A percentile compares a stretch with the other conserved stretches of the same genome.
Conservation (phyloP, 2,797 vertebrate species). For the Mus spretus region DNA sequence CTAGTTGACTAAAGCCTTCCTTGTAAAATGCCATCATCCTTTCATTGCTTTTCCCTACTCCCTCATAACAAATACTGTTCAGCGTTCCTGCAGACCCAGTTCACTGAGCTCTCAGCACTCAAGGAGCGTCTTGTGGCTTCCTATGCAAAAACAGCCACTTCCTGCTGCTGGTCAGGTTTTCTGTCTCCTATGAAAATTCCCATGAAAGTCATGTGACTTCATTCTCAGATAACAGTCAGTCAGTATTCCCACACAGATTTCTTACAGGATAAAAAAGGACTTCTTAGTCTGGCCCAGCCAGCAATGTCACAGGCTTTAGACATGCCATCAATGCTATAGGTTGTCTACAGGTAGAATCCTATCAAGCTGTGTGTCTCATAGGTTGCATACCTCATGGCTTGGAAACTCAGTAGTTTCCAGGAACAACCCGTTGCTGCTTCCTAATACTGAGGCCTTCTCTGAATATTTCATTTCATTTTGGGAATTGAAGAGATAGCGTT, state of each 20-base stretch:
- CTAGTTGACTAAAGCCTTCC: background rate
- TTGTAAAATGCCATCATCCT: background rate
- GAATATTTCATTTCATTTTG: slow-evolving; percentile 26
- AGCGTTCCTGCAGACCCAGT: background rate
- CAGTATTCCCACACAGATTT: background rate
- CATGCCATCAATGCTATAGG: background rate
- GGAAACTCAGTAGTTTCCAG: background rate
- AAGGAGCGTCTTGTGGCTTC: background rate
- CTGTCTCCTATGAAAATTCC: background rate
- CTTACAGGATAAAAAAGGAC: background rate
- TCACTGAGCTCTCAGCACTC: background rate
- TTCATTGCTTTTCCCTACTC: background rate
- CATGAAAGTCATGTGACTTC: background rate
- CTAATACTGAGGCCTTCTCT: background rate
- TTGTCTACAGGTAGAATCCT: background rate
- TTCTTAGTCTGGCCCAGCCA: background rate
- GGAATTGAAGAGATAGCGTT: slow-evolving; percentile 5
- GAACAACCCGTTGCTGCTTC: background rate
- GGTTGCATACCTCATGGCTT: accelerated
- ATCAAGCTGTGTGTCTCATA: background rate
- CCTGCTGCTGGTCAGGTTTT: background rate
- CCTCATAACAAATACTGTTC: background rate
- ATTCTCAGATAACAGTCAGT: background rate
- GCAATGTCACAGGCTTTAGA: accelerated
- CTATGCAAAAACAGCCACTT: background rate